Evolutionary conservation across 1,140 invertebrate genomes (phyloP), one percentile per base, ranked within the genome.

Genomic region (Nasonia vitripennis): DNA sequence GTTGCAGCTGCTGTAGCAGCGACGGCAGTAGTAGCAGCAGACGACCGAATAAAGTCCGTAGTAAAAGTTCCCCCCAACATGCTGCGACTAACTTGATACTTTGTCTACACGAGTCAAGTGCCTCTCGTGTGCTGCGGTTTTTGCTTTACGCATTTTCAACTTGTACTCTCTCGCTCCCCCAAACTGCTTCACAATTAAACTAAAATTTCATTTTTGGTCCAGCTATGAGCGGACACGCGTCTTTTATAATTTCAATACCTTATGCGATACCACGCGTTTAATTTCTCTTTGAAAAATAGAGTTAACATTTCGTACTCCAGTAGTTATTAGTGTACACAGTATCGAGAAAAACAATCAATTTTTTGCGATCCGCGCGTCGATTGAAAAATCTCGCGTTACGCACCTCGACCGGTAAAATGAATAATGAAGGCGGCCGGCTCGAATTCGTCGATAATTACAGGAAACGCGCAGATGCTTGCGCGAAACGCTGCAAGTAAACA

Each of bases 371-470:
- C 51, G 51, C 10, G 48, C 0, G 12, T 55, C 5, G 51, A 20
- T 55, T 20, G 11, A 55, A 55, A 55, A 55, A 55, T 55, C 17
- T 45, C 7, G 5, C 41, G 41, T 7, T 45, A 45, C 11, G 27
- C 12, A 20, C 5, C 62, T 20, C 20, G n/a, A 67, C 62, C 5
- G 0, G 27, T 27, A 27, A 27, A 10, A 17, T 67, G 11, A 67
- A 67, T 67, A 67, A 67, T 17, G 62, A 67, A 2, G 62, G 41
- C 5, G 41, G 41, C 6, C 6, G 5, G 23, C n/a, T 68, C 67
- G 67, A 73, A 34, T 37, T 73, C 71, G 27, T 73, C 68, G 27
- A 71, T 73, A 73, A 34, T 73, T 37, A 73, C 31, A 70, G 71
- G 14, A 37, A 73, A 70, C 27, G 27, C 71, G 31, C 31, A 37